phyloP scores from a whole-genome alignment of 2,888 invertebrate genomes.

The Pachliopta kotzebuea region DNA sequence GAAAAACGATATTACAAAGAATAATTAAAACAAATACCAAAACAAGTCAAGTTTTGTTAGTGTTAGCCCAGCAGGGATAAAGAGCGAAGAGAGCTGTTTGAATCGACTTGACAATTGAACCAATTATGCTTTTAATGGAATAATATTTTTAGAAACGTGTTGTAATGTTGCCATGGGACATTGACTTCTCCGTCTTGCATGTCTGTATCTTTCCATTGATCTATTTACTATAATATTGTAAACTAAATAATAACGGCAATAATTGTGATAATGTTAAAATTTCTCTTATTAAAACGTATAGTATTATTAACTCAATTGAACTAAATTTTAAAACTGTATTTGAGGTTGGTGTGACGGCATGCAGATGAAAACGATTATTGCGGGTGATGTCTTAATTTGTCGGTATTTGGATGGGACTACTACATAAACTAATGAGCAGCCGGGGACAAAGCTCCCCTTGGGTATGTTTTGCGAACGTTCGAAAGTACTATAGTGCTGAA shows the following conservation, averaged over 20 bases:
- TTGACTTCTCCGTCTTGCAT: conserved; percentile 10
- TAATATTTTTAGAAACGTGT: conserved; percentile 28
- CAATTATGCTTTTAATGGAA: conserved; percentile 19
- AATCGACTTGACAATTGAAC: conserved; percentile 23
- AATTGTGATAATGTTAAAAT: no score
- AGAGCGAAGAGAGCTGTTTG: conserved; percentile 10
- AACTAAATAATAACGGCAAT: no score
- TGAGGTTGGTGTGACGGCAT: neutral
- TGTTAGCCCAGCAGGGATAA: conserved; percentile 2
- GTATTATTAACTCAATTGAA: neutral
- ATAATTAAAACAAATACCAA: no score
- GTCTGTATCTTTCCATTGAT: neutral
- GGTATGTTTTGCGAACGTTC: conserved; percentile 44
- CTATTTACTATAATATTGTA: no score
- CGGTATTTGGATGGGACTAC: conserved; percentile 43
- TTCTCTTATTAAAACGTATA: neutral
- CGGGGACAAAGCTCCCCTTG: conserved; percentile 46
- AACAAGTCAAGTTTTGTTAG: conserved; percentile 6
- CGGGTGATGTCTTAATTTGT: conserved; percentile 40
- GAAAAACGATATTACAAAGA: no score
- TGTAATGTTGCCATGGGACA: conserved; percentile 7
- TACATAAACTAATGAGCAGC: conserved; percentile 57
- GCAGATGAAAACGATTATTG: conserved; percentile 3
- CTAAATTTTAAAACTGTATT: neutral
- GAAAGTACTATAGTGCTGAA: conserved; percentile 61